Base-by-base conservation (phyloP, 2,797 vertebrate species). In the Hirundo rustica region DNA sequence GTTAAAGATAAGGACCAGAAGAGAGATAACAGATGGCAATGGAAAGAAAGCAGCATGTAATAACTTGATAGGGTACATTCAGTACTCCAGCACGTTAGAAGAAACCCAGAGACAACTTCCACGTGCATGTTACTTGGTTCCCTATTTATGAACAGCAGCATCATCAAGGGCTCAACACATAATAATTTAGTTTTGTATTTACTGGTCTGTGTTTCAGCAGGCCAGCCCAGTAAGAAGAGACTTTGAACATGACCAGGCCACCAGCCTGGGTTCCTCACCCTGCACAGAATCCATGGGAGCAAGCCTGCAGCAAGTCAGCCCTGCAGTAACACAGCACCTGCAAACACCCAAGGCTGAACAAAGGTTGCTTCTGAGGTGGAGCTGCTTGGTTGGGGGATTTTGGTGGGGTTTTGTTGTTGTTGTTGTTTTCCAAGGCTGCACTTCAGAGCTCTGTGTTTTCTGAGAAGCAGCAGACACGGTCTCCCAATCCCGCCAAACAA, bases 1-100 rank as follows among this genome's bases (percentile, higher is more conserved):
- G 94, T 93, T 96, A 83, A 90, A 94, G 96, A 97, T 96, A 97
- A 93, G 93, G 85, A 90, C 95, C 77, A 96, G 83, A 77, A 92
- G 38, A 93, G 83, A 96, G 94, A 94, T 94, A 96, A 94, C 95
- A 97, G 96, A 97, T 96, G 96, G 96, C 93, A 94, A 61, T 79
- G 74, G 92, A 91, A 95, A 68, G 89, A 92, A 96, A 96, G 92
- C 95, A 96, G 88, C 95, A 92, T 85, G 91, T 76, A 95, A 92
- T 93, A 95, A 93, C 92, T 94, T 74, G 86, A 95, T 90, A 92
- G 12, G 9, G 96, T 96, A 97, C 96, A 95, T 61, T 57, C 93
- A 89, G 95, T 97, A 82, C 96, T 95, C 67, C 21, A 57, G 67
- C 58, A 71, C 80, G 40, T 57, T 32, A 92, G 89, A 85, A 97